Evolutionary conservation across 2,113 vertebrate genomes (phyloP).

Genomic region (western clawed frog (Xenopus tropicalis)): UCB_Xtro_10.0 CM004450.2:90628001-90628500

Average conservation of each 20-base stretch:
- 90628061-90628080: constrained; percentile 82
- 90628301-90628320: not conserved
- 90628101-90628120: constrained; percentile 73
- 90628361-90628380: no score
- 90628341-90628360: not conserved
- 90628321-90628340: not conserved
- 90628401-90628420: no score
- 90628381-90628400: no score
- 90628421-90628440: no score
- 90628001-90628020: constrained; percentile 71
- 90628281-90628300: not conserved
- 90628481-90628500: no score
- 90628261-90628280: constrained; percentile 60
- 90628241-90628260: constrained; percentile 92
- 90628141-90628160: constrained; percentile 83
- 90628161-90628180: constrained; percentile 81
- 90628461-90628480: no score
- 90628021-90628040: constrained; percentile 66
- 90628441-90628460: no score
- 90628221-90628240: constrained; percentile 81
- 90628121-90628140: constrained; percentile 85
- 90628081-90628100: constrained; percentile 79
- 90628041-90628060: constrained; percentile 79
- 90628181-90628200: constrained; percentile 85
- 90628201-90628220: constrained; percentile 82